Evolutionary conservation across 64 coral and sea anemone species (phyloP).

Genomic region (Montipora efflorescens): DNA sequence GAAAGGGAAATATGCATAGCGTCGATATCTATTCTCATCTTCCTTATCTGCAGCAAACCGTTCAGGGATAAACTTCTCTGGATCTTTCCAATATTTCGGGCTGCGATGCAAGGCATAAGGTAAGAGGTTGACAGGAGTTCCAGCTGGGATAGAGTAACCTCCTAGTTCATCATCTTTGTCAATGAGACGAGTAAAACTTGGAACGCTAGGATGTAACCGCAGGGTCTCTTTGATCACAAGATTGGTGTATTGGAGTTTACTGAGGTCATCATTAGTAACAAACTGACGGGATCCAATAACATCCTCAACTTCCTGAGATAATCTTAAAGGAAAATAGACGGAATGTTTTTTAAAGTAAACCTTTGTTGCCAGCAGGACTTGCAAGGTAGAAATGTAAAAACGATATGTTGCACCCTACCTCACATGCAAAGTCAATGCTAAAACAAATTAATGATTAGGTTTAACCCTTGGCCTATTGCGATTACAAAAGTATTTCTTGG

Average conservation of each 20-base stretch:
- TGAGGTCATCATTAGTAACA: slow-evolving; percentile 25
- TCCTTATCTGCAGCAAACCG: slow-evolving; percentile 14
- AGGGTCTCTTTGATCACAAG: slow-evolving; percentile 70
- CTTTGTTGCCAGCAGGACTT: not conserved
- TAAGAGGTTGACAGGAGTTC: not conserved
- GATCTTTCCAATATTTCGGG: slow-evolving; percentile 40
- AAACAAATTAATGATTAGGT: too few relatives aligned
- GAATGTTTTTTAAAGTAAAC: not conserved
- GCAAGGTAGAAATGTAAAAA: not conserved
- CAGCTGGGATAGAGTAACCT: slow-evolving; percentile 22
- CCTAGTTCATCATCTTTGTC: slow-evolving; percentile 34
- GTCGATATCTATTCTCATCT: not conserved
- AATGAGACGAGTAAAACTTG: slow-evolving; percentile 8
- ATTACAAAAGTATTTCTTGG: too few relatives aligned
- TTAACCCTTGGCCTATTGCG: too few relatives aligned
- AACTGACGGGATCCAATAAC: slow-evolving; percentile 8
- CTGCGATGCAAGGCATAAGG: slow-evolving; percentile 14
- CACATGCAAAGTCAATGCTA: too few relatives aligned
- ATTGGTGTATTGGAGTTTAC: slow-evolving; percentile 29
- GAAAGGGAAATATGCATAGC: slow-evolving; percentile 29
- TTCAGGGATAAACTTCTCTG: slow-evolving; percentile 39
- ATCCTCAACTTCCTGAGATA: slow-evolving; percentile 35
- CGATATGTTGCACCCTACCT: too few relatives aligned
- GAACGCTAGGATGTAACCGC: slow-evolving; percentile 45
- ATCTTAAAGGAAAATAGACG: not conserved